Evolutionary conservation across 1,140 invertebrate species (phyloP).

Genomic region (Papilio aristodemus): DNA sequence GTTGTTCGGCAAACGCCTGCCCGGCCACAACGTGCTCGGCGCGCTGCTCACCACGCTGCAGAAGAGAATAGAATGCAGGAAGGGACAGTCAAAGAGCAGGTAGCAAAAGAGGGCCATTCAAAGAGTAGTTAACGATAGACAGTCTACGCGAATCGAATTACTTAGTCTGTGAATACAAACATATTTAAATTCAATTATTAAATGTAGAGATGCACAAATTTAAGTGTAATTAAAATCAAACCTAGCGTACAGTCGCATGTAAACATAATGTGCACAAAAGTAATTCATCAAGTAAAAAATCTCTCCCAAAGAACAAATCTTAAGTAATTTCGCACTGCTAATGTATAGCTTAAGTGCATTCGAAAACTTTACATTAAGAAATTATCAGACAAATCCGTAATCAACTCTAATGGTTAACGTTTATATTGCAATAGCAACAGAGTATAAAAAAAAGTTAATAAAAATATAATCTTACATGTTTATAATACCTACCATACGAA

Average conservation of each 20-base stretch:
- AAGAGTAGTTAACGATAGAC: slow-evolving; percentile 61
- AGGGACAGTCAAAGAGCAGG: slow-evolving; percentile 66
- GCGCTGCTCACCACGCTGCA: slow-evolving; percentile 90
- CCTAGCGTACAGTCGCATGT: neutral
- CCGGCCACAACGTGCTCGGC: slow-evolving; percentile 93
- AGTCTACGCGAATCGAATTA: neutral
- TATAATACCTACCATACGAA: too few species aligned
- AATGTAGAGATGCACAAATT: neutral
- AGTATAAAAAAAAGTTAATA: too few species aligned
- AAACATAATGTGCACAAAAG: neutral
- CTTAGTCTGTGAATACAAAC: neutral
- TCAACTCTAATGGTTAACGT: too few species aligned
- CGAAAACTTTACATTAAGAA: too few species aligned
- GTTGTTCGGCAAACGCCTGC: slow-evolving; percentile 93
- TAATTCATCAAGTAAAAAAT: neutral
- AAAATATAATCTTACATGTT: too few species aligned
- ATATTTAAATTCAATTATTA: slow-evolving; percentile 6
- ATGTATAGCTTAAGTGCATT: neutral
- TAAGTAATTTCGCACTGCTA: too few species aligned
- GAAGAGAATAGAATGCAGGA: slow-evolving; percentile 86
- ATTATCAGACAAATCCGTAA: too few species aligned
- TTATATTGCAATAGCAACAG: too few species aligned
- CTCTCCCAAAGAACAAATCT: neutral
- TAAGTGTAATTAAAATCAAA: slow-evolving; percentile 11
- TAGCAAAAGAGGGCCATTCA: slow-evolving; percentile 52